phyloP scores from a whole-genome alignment of 1,140 invertebrate genomes.

The Drosophila sp. region DNA sequence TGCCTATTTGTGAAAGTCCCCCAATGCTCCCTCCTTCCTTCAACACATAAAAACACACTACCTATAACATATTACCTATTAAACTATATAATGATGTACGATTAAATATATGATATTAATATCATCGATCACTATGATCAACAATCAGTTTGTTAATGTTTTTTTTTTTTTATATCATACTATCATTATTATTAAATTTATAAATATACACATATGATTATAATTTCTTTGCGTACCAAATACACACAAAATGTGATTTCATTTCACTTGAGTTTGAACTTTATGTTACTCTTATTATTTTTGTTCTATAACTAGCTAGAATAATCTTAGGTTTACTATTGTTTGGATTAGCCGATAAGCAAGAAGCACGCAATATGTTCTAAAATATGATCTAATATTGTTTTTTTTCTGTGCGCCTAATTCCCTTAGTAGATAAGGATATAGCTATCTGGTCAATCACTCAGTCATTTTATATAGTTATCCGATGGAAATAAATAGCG shows the following conservation, averaged over 20 bases:
- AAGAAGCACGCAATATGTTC: background rate
- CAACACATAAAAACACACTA: slow-evolving; percentile 8
- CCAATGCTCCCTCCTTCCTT: background rate
- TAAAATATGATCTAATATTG: background rate
- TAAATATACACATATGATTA: slow-evolving; percentile 55
- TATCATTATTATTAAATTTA: slow-evolving; percentile 61
- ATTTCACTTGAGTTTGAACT: slow-evolving; percentile 37
- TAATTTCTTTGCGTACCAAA: slow-evolving; percentile 78
- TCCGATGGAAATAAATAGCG: no score
- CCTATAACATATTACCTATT: slow-evolving; percentile 14
- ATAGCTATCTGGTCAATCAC: background rate
- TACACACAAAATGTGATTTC: slow-evolving; percentile 78
- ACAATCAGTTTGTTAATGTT: slow-evolving; percentile 73
- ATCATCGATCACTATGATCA: slow-evolving; percentile 30
- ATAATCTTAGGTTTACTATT: background rate
- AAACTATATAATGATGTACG: slow-evolving; percentile 44
- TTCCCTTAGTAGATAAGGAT: background rate
- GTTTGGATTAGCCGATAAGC: background rate
- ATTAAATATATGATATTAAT: slow-evolving; percentile 30
- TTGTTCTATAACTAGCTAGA: slow-evolving; percentile 19
- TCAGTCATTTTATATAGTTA: background rate
- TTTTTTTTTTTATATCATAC: slow-evolving; percentile 59
- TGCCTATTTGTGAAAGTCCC: slow-evolving; percentile 38
- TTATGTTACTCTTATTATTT: slow-evolving; percentile 10
- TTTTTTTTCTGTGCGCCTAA: background rate